These are phyloP conservation scores for Peromyscus attwateri DNA, from an alignment of 2,797 vertebrate species.

Conservation along the genomic window DNA sequence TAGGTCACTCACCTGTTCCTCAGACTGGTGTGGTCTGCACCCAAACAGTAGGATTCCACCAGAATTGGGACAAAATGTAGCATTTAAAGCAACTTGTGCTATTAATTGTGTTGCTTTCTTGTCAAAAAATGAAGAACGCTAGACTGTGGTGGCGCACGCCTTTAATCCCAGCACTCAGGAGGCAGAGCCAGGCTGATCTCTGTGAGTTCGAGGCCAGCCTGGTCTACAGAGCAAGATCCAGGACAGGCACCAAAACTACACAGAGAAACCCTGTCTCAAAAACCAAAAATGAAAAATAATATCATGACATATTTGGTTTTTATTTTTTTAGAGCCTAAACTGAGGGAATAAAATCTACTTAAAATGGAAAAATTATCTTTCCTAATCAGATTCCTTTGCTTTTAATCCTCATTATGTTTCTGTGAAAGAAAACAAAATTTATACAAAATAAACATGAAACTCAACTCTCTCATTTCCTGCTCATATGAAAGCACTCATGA, in stretches of 20 bases:
- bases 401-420: slow-evolving; percentile 71
- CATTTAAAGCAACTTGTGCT: slow-evolving; percentile 79
- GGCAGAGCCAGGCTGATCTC: no score
- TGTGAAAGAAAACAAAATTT: slow-evolving; percentile 42
- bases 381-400: slow-evolving; percentile 72
- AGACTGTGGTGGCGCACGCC: no score
- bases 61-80: background rate
- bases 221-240: no score
- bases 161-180: no score
- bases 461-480: background rate
- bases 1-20: background rate
- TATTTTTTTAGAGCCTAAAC: slow-evolving; percentile 79
- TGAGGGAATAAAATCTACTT: slow-evolving; percentile 85
- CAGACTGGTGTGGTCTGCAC: background rate
- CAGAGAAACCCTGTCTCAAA: slow-evolving; percentile 26
- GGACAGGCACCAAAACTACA: no score
- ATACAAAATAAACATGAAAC: background rate
- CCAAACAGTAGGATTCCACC: background rate
- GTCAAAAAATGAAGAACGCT: slow-evolving; percentile 1
- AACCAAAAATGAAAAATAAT: no score
- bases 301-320: slow-evolving; percentile 84
- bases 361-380: slow-evolving; percentile 78
- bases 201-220: no score
- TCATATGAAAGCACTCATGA: background rate
- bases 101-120: slow-evolving; percentile 84